Conservation (phyloP, 2,888 invertebrate genomes). For the Mylabris sibirica region DNA sequence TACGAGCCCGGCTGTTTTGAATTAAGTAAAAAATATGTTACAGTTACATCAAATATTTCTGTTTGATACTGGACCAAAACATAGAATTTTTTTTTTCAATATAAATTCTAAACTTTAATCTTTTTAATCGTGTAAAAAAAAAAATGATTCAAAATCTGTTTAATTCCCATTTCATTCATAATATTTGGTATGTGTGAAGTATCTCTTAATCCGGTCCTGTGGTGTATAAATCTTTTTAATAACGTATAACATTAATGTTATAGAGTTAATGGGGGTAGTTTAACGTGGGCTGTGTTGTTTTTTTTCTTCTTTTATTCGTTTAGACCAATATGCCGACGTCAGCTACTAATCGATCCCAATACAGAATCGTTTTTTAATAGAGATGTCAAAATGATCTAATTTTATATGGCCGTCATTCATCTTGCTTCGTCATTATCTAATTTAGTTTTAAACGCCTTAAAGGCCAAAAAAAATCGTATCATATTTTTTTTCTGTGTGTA, state of each 20-base stretch:
- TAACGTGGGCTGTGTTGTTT: constrained; percentile 40
- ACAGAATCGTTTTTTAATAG: constrained; percentile 39
- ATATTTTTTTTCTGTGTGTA: neutral
- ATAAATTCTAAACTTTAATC: too few relatives aligned
- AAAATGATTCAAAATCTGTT: too few relatives aligned
- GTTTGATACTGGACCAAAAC: too few relatives aligned
- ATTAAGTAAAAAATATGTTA: too few relatives aligned
- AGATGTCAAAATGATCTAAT: constrained; percentile 38
- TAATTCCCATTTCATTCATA: neutral
- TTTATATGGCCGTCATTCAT: constrained; percentile 35
- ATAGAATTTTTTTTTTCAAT: too few relatives aligned
- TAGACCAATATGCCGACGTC: constrained; percentile 40
- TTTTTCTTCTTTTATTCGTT: neutral
- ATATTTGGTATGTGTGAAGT: neutral
- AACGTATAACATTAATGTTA: constrained; percentile 23
- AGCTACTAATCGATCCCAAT: constrained; percentile 39
- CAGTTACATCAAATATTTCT: too few relatives aligned
- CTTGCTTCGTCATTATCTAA: constrained; percentile 35
- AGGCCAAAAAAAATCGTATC: constrained; percentile 10
- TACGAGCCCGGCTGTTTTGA: too few relatives aligned
- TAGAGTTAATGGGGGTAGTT: constrained; percentile 42
- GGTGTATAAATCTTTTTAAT: constrained; percentile 4
- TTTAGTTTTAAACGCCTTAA: constrained; percentile 28
- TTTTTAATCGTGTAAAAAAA: too few relatives aligned
- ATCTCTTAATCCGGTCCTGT: constrained; percentile 12